Base-by-base conservation (phyloP, 2,888 invertebrate species). In the Chirona hameri region DNA sequence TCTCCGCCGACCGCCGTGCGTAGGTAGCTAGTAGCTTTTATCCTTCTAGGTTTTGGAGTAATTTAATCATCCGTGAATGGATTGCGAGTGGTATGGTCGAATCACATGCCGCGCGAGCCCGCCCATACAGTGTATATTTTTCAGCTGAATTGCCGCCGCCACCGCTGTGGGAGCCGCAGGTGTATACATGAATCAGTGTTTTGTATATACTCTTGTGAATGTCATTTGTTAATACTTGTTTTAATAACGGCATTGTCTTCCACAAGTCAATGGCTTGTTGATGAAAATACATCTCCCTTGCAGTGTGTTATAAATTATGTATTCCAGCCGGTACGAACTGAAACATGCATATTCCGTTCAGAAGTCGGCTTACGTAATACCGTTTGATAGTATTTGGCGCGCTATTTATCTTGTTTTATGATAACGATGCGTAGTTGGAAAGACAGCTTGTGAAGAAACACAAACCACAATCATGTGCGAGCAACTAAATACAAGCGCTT, bases 181-280 rank as follows among this genome's bases (percentile, higher is more conserved):
- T 31, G 29, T 31, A 27, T 72, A 31, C 72, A 27, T 27, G 29
- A 14, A 18, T 72, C 31, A 2, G 31, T 31, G 72, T 27, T 31
- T 72, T 72, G 72, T 72, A 31, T 18, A 72, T 72, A 72, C 29
- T 31, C 31, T 72, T 72, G 72, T 72, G 69, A 72, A 60, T 60
- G 60, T 60, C 24, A 72, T 27, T 18, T 31, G 72, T 72, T 31
- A 15, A 72, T 72, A 31, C 29, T 31, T 31, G 72, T 72, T 72
- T 72, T 72, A 72, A 72, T 72, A 72, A 72, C 18, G 31, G 72
- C 31, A 31, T 72, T 72, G 72, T 72, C 72, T 72, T 72, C 72
- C 72, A 72, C 27, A 29, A 14, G 14, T 69, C 69, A 69, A 69
- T 69, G 24, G 27, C 69, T 69, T 29, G 14, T 27, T 27, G 14